These are phyloP conservation scores for Myrmecobius fasciatus DNA, from an alignment of 2,113 vertebrate genomes.

Conservation along the genomic window DNA sequence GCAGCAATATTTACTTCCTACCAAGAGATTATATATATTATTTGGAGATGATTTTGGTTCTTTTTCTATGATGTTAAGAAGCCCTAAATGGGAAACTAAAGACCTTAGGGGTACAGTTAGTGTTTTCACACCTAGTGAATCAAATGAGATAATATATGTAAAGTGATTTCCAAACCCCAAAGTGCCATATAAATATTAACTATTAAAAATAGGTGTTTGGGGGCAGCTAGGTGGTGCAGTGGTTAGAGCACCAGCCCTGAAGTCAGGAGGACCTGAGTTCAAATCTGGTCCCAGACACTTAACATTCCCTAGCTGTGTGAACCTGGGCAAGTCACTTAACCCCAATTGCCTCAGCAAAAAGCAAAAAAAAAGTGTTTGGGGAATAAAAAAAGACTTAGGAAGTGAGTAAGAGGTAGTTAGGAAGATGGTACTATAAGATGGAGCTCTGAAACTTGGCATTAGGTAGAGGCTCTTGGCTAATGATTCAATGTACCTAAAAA, in stretches of 20 bases:
- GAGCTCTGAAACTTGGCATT: neutral
- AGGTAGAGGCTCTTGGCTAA: neutral
- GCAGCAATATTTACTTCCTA: neutral
- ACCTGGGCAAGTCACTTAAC: too few species aligned
- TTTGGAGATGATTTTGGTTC: neutral
- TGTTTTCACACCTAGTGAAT: neutral
- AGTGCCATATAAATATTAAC: neutral
- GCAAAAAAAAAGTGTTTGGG: neutral
- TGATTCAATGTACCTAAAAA: neutral
- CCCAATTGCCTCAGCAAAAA: too few species aligned
- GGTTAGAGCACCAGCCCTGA: too few species aligned
- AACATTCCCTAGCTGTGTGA: too few species aligned
- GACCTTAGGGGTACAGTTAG: neutral
- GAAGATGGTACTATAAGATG: neutral
- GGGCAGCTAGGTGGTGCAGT: too few species aligned
- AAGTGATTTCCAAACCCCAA: neutral
- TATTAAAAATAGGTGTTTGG: neutral
- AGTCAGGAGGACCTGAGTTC: too few species aligned
- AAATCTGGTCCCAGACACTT: too few species aligned
- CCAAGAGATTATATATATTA: slow-evolving; percentile 5
- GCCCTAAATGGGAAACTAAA: neutral
- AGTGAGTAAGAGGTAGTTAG: neutral
- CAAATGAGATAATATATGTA: neutral
- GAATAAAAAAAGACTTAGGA: neutral
- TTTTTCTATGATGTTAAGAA: neutral